phyloP scores from a whole-genome alignment of 2,797 vertebrate genomes.

The Loris lydekkerianus region DNA sequence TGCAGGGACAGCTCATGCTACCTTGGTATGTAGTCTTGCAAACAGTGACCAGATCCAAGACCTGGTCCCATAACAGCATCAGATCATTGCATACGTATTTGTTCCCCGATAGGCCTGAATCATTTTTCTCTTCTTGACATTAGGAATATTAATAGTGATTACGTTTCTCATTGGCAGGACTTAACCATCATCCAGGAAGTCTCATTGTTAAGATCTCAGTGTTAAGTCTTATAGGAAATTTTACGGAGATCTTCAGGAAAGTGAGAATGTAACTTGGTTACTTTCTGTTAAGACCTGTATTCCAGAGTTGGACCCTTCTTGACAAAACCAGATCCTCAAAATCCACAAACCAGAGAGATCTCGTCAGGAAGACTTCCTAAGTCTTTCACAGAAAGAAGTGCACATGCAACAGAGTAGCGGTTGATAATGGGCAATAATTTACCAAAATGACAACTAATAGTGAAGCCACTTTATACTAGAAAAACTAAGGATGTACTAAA shows the following conservation, averaged over 20 bases:
- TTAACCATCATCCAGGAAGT: neutral
- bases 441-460: neutral
- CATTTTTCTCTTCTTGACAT: neutral
- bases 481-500: neutral
- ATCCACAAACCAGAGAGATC: neutral
- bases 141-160: neutral
- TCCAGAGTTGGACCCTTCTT: neutral
- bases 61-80: neutral
- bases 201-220: neutral
- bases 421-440: neutral
- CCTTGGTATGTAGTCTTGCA: fast-evolving
- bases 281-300: neutral
- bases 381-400: neutral
- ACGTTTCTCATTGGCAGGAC: neutral
- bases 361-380: neutral
- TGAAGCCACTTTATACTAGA: neutral
- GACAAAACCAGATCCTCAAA: neutral
- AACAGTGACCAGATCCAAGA: neutral
- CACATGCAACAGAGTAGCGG: neutral
- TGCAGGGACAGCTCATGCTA: neutral
- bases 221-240: neutral
- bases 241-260: neutral
- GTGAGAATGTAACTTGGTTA: neutral
- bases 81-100: neutral
- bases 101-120: neutral